Evolutionary conservation across 2,888 invertebrate species (phyloP), one percentile per base, ranked within the genome.

Genomic region (Hyppa rectilinea): DNA sequence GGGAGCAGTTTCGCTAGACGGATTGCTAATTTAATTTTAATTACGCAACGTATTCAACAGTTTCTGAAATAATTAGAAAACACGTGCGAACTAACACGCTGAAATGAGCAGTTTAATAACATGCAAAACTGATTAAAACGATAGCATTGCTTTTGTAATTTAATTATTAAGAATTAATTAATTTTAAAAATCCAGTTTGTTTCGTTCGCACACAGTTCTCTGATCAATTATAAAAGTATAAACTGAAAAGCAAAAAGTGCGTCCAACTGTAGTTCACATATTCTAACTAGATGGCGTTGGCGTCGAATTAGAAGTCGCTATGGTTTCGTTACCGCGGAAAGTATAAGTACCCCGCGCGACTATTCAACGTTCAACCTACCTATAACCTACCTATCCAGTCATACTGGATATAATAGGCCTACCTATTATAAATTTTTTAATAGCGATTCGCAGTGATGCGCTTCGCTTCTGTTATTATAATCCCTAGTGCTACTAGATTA

Each of bases 1-100:
- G 64, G 68, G 80, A 82, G 75, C 83, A 84, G 77, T 85, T 83
- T 80, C 60, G 52, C 73, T 73, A 79, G 80, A 81, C 72, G 67
- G 80, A 84, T 80, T 73, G 76, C 84, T 83, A 84, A 88, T 83
- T 86, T 81, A 82, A 81, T 85, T 85, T 85, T 80, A 83, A 84
- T 84, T 80, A 79, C 64, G 43, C 66, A 26, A 63, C 60, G 56
- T 68, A 79, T 78, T 62, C 26, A 64, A 69, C 52, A 81, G 74
- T 78, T 77, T 77, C 43, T 63, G 66, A 64, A 74, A 84, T 71
- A 78, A 80, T 43, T 31, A 60, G 58, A 34, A 63, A 75, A 29
- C 62, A 47, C 34, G 64, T 58, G 59, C 47, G 17, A 67, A 38
- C 34, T 38, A 40, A 36, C 43, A 43, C 9, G 31, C 14, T 71